Evolutionary conservation across 2,888 invertebrate genomes (phyloP), one percentile per base, ranked within the genome.

Genomic region (Dioctria rufipes): DNA sequence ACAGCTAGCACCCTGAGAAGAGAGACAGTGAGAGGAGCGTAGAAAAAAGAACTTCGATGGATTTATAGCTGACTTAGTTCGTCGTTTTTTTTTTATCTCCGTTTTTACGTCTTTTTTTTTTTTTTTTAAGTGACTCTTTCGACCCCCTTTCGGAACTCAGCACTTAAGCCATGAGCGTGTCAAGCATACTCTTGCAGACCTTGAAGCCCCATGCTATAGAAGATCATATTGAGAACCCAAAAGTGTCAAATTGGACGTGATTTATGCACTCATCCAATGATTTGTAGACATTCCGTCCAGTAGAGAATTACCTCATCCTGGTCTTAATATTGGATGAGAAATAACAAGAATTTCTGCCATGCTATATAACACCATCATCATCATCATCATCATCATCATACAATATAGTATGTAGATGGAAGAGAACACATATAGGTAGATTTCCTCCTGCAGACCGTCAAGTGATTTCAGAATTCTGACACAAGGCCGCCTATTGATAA

Each of bases 241-340:
- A 81, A 80, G 77, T 80, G 81, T 81, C 81, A 81, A 81, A 81
- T 75, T 60, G 81, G 77, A 75, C 81, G 81, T 81, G 81, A 81
- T 81, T 81, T 81, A 81, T 81, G 81, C 81, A 66, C 67, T 71
- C 80, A 80, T 75, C 69, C 79, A 81, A 80, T 81, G 81, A 81
- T 81, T 81, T 81, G 81, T 81, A 80, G 81, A 77, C 81, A 81
- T 81, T 77, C 77, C 46, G 77, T 77, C 77, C 77, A 77, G 43
- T 63, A n/a, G 77, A 77, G 77, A 63, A 77, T 77, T 77, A 63
- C 77, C 63, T 63, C 63, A 77, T 63, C 77, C 77, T 63, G 37
- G 49, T 11, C 77, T 77, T 63, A 69, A 73, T 63, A 46, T 43
- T 61, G 61, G 71, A 54, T 4, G 25, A 40, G 8, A 25, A 25